phyloP scores from a whole-genome alignment of 2,113 vertebrate genomes.

The Sinocyclocheilus rhinocerous region DNA sequence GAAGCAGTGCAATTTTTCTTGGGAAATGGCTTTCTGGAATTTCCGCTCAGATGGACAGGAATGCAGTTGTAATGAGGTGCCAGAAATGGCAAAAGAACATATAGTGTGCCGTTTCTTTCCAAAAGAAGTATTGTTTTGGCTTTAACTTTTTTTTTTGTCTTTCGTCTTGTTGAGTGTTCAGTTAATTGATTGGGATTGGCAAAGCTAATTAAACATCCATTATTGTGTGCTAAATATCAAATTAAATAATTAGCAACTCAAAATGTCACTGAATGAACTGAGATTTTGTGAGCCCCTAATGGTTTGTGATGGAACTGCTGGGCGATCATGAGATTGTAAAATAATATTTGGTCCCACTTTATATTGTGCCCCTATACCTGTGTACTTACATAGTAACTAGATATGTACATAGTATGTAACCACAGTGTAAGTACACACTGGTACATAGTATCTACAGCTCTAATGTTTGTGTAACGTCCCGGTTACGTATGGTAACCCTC shows the following conservation, averaged over 20 bases:
- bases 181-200: not conserved
- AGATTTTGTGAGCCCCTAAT: not conserved
- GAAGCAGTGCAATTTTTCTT: conserved; percentile 24
- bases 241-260: not conserved
- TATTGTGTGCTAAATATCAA: not conserved
- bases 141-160: not conserved
- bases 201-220: not conserved
- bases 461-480: too few relatives aligned
- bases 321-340: too few relatives aligned
- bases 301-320: not conserved
- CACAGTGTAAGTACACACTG: too few relatives aligned
- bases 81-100: not conserved
- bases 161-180: not conserved
- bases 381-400: too few relatives aligned
- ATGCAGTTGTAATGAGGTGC: conserved; percentile 8
- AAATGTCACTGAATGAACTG: not conserved
- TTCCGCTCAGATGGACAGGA: conserved; percentile 44
- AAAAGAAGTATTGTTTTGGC: not conserved
- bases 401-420: too few relatives aligned
- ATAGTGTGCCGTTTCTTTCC: not conserved
- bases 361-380: too few relatives aligned
- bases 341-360: too few relatives aligned
- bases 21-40: conserved; percentile 16
- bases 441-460: too few relatives aligned
- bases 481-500: too few relatives aligned